A percentile compares a stretch with the other conserved stretches of the same genome.
Conservation (phyloP, 2,888 invertebrate species). For the Drosophila siamana region DNA sequence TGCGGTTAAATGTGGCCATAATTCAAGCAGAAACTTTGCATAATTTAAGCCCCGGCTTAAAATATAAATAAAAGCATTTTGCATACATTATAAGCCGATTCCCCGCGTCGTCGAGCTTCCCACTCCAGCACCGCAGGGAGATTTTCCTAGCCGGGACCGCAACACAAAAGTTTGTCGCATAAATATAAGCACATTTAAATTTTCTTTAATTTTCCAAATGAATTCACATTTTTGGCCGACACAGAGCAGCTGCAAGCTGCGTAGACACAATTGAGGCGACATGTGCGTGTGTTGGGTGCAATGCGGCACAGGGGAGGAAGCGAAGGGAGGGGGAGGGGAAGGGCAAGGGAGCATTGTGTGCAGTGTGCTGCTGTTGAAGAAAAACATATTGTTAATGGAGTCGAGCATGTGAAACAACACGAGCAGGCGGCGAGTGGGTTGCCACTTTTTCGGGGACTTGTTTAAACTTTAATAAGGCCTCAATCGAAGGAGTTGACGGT, state of each 20-base stretch:
- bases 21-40: slow-evolving; percentile 11
- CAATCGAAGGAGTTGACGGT: slow-evolving; percentile 6
- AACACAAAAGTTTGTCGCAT: slow-evolving; percentile 51
- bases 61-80: slow-evolving; percentile 43
- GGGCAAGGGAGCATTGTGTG: slow-evolving; percentile 14
- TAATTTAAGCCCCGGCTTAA: slow-evolving; percentile 36
- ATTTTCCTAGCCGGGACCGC: not conserved
- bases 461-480: slow-evolving; percentile 23
- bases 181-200: slow-evolving; percentile 73
- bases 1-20: not conserved
- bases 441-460: slow-evolving; percentile 27
- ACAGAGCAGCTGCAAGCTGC: slow-evolving; percentile 25
- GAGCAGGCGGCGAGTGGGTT: slow-evolving; percentile 56
- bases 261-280: slow-evolving; percentile 56
- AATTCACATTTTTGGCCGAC: slow-evolving; percentile 65
- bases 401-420: slow-evolving; percentile 78
- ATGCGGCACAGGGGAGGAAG: not conserved
- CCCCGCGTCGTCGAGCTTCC: not conserved
- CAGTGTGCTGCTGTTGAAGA: slow-evolving; percentile 53
- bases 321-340: not conserved
- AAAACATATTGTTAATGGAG: slow-evolving; percentile 80
- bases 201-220: slow-evolving; percentile 78
- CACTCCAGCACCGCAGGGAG: not conserved
- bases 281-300: slow-evolving; percentile 22
- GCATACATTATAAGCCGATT: slow-evolving; percentile 49